A percentile compares a stretch with the other conserved stretches of the same genome.
These are phyloP conservation scores for Macheiramphus alcinus DNA, from an alignment of 2,113 vertebrate species.

Conservation along the genomic window DNA sequence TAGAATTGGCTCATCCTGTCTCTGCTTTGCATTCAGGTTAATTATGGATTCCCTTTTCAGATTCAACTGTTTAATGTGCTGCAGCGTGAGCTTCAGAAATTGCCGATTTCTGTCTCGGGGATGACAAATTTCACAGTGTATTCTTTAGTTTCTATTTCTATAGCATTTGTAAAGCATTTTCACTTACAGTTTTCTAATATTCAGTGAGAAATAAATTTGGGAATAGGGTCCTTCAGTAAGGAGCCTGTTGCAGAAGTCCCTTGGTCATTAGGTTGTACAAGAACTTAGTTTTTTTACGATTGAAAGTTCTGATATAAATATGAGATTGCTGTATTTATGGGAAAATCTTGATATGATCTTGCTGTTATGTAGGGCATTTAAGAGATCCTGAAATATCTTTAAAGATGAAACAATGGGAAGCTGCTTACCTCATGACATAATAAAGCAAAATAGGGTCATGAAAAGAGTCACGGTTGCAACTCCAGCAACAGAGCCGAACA, in stretches of 20 bases:
- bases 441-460: slow-evolving; percentile 4
- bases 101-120: neutral
- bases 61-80: neutral
- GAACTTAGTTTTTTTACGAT: neutral
- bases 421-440: slow-evolving; percentile 8
- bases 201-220: neutral
- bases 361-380: neutral
- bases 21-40: neutral
- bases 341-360: neutral
- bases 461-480: neutral
- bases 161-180: neutral
- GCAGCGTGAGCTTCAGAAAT: neutral
- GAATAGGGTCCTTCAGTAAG: neutral
- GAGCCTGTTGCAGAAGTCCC: neutral
- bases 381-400: neutral
- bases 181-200: neutral
- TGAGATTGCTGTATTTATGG: neutral
- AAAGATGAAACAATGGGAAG: neutral
- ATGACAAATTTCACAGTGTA: neutral
- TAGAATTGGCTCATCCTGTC: neutral
- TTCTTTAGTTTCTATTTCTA: neutral
- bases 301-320: neutral
- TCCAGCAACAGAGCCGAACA: neutral
- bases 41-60: neutral
- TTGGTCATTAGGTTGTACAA: neutral